Conservation (phyloP, 2,888 invertebrate genomes). For the Anodontia alba region DNA sequence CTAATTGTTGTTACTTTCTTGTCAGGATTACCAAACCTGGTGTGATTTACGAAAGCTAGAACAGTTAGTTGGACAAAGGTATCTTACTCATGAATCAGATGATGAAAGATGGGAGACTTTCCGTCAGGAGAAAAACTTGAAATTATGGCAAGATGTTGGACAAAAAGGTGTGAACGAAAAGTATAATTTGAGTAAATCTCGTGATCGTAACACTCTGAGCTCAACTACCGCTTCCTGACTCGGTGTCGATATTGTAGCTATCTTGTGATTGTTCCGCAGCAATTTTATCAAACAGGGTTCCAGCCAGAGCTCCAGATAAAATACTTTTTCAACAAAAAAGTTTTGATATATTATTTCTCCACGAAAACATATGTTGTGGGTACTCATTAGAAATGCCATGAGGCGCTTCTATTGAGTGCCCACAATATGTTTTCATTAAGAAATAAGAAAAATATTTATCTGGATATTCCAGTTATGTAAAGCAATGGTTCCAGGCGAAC, state of each 20-base stretch:
- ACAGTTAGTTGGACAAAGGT: constrained; percentile 90
- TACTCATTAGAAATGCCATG: too few species aligned
- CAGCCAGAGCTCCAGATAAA: too few species aligned
- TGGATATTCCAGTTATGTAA: too few species aligned
- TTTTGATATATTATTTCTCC: too few species aligned
- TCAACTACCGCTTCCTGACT: constrained; percentile 66
- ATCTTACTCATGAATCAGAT: constrained; percentile 96
- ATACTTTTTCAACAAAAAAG: neutral
- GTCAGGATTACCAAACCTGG: constrained; percentile 96
- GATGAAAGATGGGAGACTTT: constrained; percentile 94
- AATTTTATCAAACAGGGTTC: neutral
- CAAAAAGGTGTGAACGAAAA: constrained; percentile 82
- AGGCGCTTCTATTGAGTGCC: too few species aligned
- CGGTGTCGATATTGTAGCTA: constrained; percentile 32
- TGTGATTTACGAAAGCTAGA: constrained; percentile 96
- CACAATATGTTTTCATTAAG: too few species aligned
- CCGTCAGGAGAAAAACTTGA: constrained; percentile 85
- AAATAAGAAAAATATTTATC: too few species aligned
- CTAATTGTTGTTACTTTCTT: too few species aligned
- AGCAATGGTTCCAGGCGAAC: too few species aligned
- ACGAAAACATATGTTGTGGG: too few species aligned
- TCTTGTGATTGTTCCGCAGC: neutral
- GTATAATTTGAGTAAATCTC: constrained; percentile 76
- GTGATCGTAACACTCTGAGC: constrained; percentile 72
- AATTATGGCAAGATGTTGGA: constrained; percentile 81